Conservation (phyloP, 2,888 invertebrate genomes). For the Hyppa rectilinea region DNA sequence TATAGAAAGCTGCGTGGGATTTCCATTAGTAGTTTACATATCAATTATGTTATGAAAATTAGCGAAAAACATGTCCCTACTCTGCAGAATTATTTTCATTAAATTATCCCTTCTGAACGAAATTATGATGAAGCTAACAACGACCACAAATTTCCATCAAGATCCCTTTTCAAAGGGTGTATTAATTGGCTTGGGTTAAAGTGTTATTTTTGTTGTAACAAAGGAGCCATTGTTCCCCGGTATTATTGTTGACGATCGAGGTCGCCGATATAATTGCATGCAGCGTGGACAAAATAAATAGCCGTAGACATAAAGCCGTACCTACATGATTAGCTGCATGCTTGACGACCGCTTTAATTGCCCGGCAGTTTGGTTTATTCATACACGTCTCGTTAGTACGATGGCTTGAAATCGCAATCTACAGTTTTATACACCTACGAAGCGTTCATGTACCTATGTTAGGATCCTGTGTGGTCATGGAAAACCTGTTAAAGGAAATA, state of each 20-base stretch:
- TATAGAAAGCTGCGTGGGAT: neutral
- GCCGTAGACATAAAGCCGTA: conserved; percentile 51
- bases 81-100: conserved; percentile 1
- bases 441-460: conserved; percentile 17
- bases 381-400: conserved; percentile 52
- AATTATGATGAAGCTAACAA: conserved; percentile 9
- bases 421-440: conserved; percentile 12
- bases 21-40: conserved; percentile 7
- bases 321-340: conserved; percentile 56
- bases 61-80: neutral
- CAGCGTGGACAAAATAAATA: conserved; percentile 63
- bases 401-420: conserved; percentile 39
- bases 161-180: conserved; percentile 39
- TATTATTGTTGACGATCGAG: conserved; percentile 62
- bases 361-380: conserved; percentile 50
- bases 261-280: conserved; percentile 63
- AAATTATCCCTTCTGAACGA: conserved; percentile 19
- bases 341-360: conserved; percentile 51
- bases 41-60: neutral
- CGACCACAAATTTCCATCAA: conserved; percentile 23
- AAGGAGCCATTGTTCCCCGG: conserved; percentile 55
- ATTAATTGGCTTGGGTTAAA: conserved; percentile 41
- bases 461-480: conserved; percentile 23
- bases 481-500: conserved; percentile 25
- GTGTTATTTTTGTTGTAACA: conserved; percentile 55